phyloP scores from a whole-genome alignment of 2,888 invertebrate genomes.

The Pristionchus mayeri region DNA sequence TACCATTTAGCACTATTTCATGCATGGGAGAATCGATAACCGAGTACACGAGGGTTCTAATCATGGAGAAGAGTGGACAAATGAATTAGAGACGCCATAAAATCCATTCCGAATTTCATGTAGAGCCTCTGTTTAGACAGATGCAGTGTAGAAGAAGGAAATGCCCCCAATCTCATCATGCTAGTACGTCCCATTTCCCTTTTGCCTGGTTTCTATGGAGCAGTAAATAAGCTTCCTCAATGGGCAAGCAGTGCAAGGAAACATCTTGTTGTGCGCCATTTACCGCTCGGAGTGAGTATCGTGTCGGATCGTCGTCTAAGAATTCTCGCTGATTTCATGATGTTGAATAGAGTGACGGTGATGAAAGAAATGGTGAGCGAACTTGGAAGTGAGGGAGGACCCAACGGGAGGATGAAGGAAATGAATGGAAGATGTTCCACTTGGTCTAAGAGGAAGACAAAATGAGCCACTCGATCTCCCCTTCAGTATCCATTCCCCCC shows the following conservation, averaged over 20 bases:
- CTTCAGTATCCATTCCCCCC: background rate
- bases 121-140: background rate
- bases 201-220: slow-evolving; percentile 14
- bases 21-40: slow-evolving; percentile 13
- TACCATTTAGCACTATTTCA: slow-evolving; percentile 12
- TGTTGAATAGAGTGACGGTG: background rate
- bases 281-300: background rate
- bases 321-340: slow-evolving; percentile 4
- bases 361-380: slow-evolving; percentile 9
- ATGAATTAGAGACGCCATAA: background rate
- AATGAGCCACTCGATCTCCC: slow-evolving; percentile 38
- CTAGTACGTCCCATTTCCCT: background rate
- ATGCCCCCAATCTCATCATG: background rate
- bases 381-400: background rate
- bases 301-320: background rate
- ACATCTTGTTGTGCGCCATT: too few relatives aligned
- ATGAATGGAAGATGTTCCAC: background rate
- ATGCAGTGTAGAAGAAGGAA: background rate
- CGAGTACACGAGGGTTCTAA: slow-evolving; percentile 3
- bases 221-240: background rate
- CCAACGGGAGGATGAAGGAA: slow-evolving; percentile 3
- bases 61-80: background rate
- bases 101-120: background rate
- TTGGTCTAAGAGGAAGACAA: slow-evolving; percentile 29
- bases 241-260: too few relatives aligned